Percentiles rank a stretch among this genome's conserved stretches.
Evolutionary conservation across 2,113 vertebrate genomes (phyloP).

Genomic region (Actenoides lindsayi): DNA sequence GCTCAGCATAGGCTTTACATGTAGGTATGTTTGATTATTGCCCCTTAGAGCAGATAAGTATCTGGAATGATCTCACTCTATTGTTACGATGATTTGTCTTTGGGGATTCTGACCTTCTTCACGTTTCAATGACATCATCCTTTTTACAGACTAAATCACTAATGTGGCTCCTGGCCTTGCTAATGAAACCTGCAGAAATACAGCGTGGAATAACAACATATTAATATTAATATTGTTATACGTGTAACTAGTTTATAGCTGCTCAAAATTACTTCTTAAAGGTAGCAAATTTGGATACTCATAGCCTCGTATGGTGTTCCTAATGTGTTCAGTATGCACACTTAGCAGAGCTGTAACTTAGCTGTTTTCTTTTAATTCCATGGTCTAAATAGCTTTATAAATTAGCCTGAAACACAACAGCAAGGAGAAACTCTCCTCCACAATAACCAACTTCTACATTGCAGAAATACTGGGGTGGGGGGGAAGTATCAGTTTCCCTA

Average conservation of each 20-base stretch:
- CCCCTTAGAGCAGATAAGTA: slow-evolving; percentile 40
- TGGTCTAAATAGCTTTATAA: background rate
- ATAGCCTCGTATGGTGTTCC: background rate
- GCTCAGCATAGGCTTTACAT: slow-evolving; percentile 28
- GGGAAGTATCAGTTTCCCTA: background rate
- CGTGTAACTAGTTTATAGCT: background rate
- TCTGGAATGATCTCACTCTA: slow-evolving; percentile 67
- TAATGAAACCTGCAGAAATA: slow-evolving; percentile 25
- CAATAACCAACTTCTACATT: background rate
- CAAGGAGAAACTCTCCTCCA: background rate
- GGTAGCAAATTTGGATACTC: background rate
- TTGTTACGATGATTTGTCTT: slow-evolving; percentile 67
- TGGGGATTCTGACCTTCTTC: slow-evolving; percentile 57
- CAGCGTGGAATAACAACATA: background rate
- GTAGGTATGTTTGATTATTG: slow-evolving; percentile 33
- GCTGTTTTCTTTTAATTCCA: background rate
- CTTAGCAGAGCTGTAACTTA: background rate
- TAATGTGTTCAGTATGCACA: background rate
- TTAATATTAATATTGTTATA: background rate
- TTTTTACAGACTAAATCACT: slow-evolving; percentile 53
- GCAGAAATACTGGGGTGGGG: background rate
- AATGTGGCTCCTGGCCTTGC: slow-evolving; percentile 18
- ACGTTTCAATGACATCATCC: slow-evolving; percentile 56
- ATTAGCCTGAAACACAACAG: background rate
- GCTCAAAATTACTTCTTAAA: background rate